Conservation (phyloP, 2,797 vertebrate species). For the Ctenosaura bakeri region DNA sequence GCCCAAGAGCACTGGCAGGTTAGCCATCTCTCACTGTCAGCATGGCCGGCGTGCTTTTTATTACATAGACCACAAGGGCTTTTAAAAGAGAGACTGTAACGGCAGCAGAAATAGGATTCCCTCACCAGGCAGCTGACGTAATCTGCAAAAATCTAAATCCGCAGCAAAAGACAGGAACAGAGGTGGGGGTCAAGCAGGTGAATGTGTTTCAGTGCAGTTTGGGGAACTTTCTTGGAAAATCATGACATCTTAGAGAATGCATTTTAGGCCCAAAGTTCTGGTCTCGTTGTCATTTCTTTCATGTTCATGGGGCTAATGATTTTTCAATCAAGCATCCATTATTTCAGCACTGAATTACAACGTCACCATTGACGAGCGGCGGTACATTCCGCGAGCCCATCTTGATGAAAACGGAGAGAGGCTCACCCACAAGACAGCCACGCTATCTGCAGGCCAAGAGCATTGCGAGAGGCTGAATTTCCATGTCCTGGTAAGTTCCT, state of each 20-base stretch:
- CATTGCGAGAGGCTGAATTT: slow-evolving; percentile 89
- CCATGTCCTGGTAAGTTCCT: slow-evolving; percentile 90
- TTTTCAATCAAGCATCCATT: accelerated
- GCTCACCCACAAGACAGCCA: slow-evolving; percentile 80
- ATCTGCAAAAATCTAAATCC: not conserved
- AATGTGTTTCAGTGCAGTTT: not conserved
- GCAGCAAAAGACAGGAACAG: not conserved
- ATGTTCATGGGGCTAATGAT: not conserved
- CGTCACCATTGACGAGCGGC: slow-evolving; percentile 88
- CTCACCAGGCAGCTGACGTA: not conserved
- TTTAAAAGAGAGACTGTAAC: not conserved
- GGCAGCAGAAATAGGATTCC: not conserved
- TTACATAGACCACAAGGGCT: not conserved
- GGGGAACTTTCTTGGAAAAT: too few relatives aligned
- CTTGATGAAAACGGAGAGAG: slow-evolving; percentile 86
- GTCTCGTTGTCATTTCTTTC: not conserved
- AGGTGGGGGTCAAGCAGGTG: not conserved
- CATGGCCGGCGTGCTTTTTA: not conserved
- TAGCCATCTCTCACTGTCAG: not conserved
- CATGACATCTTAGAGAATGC: accelerated
- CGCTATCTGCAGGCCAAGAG: slow-evolving; percentile 81
- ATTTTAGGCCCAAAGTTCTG: not conserved
- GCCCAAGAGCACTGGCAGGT: not conserved
- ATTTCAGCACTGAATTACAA: slow-evolving; percentile 86
- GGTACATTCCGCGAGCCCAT: slow-evolving; percentile 91